These are phyloP conservation scores for Tetramorium simillimum DNA, from an alignment of 1,140 invertebrate species.

Conservation along the genomic window DNA sequence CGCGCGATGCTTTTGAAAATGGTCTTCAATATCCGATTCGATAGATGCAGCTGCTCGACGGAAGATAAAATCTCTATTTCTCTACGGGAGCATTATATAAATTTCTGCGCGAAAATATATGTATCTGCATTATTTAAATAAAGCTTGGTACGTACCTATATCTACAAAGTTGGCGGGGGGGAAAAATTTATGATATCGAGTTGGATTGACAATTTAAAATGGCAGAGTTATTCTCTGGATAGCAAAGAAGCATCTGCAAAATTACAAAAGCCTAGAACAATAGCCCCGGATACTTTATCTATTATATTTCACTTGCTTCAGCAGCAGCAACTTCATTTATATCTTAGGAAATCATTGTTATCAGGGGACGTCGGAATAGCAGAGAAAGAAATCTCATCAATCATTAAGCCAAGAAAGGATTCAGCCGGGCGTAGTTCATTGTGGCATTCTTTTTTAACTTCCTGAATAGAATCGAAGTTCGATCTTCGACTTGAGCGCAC, in stretches of 20 bases:
- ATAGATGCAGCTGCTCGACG: background rate
- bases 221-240: background rate
- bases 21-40: constrained; percentile 19
- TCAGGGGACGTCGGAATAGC: constrained; percentile 37
- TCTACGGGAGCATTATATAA: constrained; percentile 1
- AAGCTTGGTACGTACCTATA: background rate
- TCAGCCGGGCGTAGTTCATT: constrained; percentile 50
- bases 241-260: constrained; percentile 25
- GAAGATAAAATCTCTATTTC: constrained; percentile 13
- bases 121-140: background rate
- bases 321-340: constrained; percentile 53
- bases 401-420: constrained; percentile 58
- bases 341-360: constrained; percentile 59
- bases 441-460: constrained; percentile 59
- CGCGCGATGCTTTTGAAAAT: constrained; percentile 10
- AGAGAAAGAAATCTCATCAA: constrained; percentile 57
- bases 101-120: background rate
- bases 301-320: constrained; percentile 52
- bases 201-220: background rate
- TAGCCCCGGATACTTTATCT: constrained; percentile 34
- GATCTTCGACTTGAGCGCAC: constrained; percentile 45
- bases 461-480: constrained; percentile 49
- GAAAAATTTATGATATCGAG: background rate
- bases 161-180: background rate
- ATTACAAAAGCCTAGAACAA: constrained; percentile 38